Percentiles rank a stretch among this genome's conserved stretches.
phyloP scores from a whole-genome alignment of 1,140 invertebrate species.

The Heliconius eleuchia region DNA sequence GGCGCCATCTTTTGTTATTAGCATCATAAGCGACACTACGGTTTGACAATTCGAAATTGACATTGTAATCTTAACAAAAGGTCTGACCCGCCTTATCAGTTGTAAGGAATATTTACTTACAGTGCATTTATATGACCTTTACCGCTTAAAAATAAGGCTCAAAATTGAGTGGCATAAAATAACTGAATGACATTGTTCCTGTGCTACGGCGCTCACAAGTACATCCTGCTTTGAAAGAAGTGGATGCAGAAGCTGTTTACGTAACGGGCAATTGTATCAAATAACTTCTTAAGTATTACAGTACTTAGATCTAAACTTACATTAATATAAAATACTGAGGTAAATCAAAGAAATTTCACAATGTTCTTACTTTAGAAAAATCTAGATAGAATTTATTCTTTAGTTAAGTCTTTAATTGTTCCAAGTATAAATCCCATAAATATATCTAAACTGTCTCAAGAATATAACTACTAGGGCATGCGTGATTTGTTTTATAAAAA shows the following conservation, averaged over 20 bases:
- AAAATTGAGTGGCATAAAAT: slow-evolving; percentile 28
- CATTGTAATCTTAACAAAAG: slow-evolving; percentile 69
- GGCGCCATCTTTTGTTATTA: slow-evolving; percentile 64
- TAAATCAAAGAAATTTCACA: background rate
- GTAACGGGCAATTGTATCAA: slow-evolving; percentile 19
- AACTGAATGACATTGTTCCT: slow-evolving; percentile 19
- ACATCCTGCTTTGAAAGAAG: slow-evolving; percentile 38
- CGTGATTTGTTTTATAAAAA: too few relatives aligned
- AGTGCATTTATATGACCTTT: slow-evolving; percentile 27
- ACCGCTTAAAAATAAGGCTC: slow-evolving; percentile 22
- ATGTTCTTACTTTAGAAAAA: background rate
- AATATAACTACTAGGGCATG: too few relatives aligned
- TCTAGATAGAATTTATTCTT: background rate
- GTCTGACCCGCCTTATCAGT: slow-evolving; percentile 70
- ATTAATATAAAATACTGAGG: background rate
- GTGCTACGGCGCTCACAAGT: slow-evolving; percentile 35
- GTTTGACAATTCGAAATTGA: slow-evolving; percentile 55
- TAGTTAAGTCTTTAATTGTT: background rate
- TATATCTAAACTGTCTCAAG: too few relatives aligned
- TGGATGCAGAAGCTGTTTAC: slow-evolving; percentile 23
- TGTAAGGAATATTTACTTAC: slow-evolving; percentile 29
- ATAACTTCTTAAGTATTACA: background rate
- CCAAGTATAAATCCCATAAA: too few relatives aligned
- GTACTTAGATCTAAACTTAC: background rate
- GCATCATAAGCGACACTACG: slow-evolving; percentile 59